Evolutionary conservation across 1,140 invertebrate genomes (phyloP).

Genomic region (Colletes gigas): DNA sequence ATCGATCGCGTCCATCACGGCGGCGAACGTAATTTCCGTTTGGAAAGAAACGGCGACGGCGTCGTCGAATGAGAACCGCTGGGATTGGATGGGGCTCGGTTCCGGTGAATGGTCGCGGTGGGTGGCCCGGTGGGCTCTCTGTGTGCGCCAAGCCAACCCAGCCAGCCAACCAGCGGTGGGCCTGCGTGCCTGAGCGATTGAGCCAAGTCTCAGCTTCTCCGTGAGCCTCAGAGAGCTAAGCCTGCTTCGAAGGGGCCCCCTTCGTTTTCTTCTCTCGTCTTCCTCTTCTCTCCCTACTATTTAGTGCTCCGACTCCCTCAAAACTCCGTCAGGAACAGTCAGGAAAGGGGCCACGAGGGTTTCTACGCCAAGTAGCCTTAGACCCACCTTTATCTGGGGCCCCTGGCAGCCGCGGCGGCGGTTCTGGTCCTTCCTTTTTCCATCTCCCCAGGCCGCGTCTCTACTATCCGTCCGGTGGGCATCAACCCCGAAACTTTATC

Average conservation of each 20-base stretch:
- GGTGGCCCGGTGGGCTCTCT: conserved; percentile 79
- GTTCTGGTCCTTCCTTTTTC: conserved; percentile 63
- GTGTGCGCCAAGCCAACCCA: conserved; percentile 71
- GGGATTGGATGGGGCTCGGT: conserved; percentile 79
- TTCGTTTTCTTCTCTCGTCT: conserved; percentile 40
- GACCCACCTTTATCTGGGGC: conserved; percentile 73
- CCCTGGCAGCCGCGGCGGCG: conserved; percentile 66
- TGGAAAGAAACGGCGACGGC: background rate
- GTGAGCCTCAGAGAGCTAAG: conserved; percentile 56
- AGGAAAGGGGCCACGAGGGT: conserved; percentile 59
- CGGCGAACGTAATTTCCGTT: background rate
- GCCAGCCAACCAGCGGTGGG: conserved; percentile 73
- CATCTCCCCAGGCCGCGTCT: conserved; percentile 56
- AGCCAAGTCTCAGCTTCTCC: conserved; percentile 64
- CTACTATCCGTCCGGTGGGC: conserved; percentile 53
- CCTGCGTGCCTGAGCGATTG: conserved; percentile 71
- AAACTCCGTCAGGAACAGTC: conserved; percentile 61
- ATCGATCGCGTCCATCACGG: background rate
- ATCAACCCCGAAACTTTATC: conserved; percentile 60
- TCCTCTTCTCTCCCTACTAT: conserved; percentile 23
- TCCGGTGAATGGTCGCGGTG: conserved; percentile 82
- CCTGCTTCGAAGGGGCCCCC: conserved; percentile 46
- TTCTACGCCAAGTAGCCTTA: conserved; percentile 56
- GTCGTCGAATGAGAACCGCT: conserved; percentile 75
- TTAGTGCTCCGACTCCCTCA: conserved; percentile 40